Base-by-base conservation (phyloP, 2,113 vertebrate species). In the Triplophysa rosa region DNA sequence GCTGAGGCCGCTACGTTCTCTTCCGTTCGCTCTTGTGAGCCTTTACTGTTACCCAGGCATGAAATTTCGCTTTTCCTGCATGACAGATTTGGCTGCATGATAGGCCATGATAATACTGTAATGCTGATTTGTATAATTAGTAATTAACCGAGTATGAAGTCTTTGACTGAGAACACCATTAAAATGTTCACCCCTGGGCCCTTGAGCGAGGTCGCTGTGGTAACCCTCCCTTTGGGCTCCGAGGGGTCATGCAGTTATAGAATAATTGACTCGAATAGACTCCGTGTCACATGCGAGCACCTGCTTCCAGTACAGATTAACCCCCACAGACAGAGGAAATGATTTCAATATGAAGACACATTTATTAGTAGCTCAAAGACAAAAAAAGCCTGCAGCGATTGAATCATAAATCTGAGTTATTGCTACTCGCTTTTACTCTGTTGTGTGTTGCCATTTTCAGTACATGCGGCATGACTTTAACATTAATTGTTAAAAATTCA, bases 11-110 rank as follows among this genome's bases (percentile, higher is more conserved):
- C 56, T 33, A 11, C n/a, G 23, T 59, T 72, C 19, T 3, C 5
- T 59, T 72, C 19, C 13, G 14, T 45, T 73, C 33, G 17, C 54
- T 73, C 45, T 45, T 62, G 87, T 89, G 88, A 90, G 56, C 29
- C 29, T 29, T 23, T 26, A 66, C 64, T 16, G 54, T 37, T 54
- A 10, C 52, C 68, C 77, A 21, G 17, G 63, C 76, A 8, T 72
- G 26, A 78, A 67, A 61, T 65, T 56, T 23, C 26, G 56, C 47
- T 59, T 54, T 58, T 72, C 49, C 63, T 21, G 67, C 63, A 66
- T 56, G 24, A 45, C 62, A 40, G 61, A 49, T 24, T 56, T 66
- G 40, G 72, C 47, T 71, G 82, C 82, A 70, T 70, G 72, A 65
- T 72, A 63, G 72, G 19, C 68, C 58, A 12, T 16, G 12, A 56